Percentiles rank a stretch among this genome's conserved stretches.
phyloP scores from a whole-genome alignment of 2,113 vertebrate species.

The Mormyrus lacerda region DNA sequence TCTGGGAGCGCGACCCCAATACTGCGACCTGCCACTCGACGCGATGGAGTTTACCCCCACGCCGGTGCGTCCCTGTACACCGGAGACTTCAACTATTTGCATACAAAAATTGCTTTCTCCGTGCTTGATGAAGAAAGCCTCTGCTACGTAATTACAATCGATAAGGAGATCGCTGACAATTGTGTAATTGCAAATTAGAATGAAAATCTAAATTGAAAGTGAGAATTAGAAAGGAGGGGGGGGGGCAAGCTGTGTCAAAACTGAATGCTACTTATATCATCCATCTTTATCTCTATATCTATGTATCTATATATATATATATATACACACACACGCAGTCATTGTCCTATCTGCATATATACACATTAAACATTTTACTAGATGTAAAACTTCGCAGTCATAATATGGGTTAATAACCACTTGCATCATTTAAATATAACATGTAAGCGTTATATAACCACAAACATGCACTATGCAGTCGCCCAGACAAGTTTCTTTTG shows the following conservation, averaged over 20 bases:
- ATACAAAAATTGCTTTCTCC: slow-evolving; percentile 74
- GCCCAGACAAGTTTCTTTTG: background rate
- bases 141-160: slow-evolving; percentile 79
- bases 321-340: background rate
- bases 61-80: slow-evolving; percentile 53
- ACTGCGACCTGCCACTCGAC: slow-evolving; percentile 69
- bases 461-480: background rate
- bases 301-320: background rate
- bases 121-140: slow-evolving; percentile 55
- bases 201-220: slow-evolving; percentile 32
- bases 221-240: background rate
- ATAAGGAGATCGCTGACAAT: slow-evolving; percentile 65
- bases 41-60: slow-evolving; percentile 66
- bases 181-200: slow-evolving; percentile 57
- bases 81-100: slow-evolving; percentile 75
- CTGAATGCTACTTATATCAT: background rate
- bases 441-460: background rate
- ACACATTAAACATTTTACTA: background rate
- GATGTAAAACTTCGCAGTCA: background rate
- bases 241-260: background rate
- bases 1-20: slow-evolving; percentile 64
- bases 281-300: background rate
- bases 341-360: background rate
- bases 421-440: background rate
- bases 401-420: background rate